Base-by-base conservation (phyloP, 2,888 invertebrate genomes). In the Germaria angustata region DNA sequence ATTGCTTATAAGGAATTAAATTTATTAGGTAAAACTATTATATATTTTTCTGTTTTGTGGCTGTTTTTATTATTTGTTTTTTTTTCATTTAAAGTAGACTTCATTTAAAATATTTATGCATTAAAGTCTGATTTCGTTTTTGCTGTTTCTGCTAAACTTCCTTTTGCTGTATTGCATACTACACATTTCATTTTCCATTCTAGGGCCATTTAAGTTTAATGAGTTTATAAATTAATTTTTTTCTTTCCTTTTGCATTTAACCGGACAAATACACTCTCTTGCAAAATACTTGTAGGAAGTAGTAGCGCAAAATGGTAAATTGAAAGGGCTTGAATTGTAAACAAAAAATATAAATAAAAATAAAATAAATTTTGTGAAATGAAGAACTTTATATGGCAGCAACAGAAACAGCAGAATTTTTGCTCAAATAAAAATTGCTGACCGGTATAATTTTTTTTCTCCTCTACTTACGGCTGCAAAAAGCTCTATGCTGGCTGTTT, bases 191-290 rank as follows among this genome's bases (percentile, higher is more conserved):
- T 79, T 79, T 73, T 83, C 49, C 59, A 36, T 78, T 75, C 63
- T 81, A 57, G 76, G 61, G 66, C 65, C 87, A 88, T 88, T 88
- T 87, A 87, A 88, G 87, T 88, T 88, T 88, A 88, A 88, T 88
- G 88, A 89, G 87, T 81, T 85, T 82, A 84, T 78, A 83, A 81
- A 89, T 88, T 87, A 88, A 89, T 89, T 88, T 87, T 86, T 86
- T 51, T 57, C 51, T 4, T 34, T 0, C 8, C 22, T 32, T 39
- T 34, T 57, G 39, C 46, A 34, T 76, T 66, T 49, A 57, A 68
- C 20, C 17, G 57, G 32, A 28, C 20, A 22, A 34, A 46, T 51
- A 41, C 41, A 61, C 17, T 66, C 36, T 6, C 44, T 57, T 22
- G 32, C 6, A 34, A 22, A 65, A 24, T 34, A 41, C 20, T 39